Evolutionary conservation across 2,888 invertebrate species (phyloP), one percentile per base, ranked within the genome.

Genomic region (Drosophila ochracea): DNA sequence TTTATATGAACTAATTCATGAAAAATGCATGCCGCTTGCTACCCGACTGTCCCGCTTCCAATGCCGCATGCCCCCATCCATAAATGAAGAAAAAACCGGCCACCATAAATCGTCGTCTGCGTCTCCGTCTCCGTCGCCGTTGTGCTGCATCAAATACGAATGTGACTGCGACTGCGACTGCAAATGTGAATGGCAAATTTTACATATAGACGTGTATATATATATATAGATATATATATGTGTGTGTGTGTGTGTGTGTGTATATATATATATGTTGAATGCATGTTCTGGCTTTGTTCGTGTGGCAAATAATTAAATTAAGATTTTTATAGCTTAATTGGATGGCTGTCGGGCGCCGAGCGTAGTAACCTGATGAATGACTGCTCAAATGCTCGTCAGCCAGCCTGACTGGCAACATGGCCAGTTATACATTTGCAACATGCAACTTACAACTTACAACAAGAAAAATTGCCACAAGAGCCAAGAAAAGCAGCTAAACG

Each of bases 1-100:
- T 85, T 85, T 87, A 85, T 85, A 89, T 89, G 89, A 89, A 85
- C 85, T 85, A 85, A 89, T 87, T 85, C 85, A 85, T 85, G 89
- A 85, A 85, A 85, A 87, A 85, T 85, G 89, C 79, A 89, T 87
- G 89, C 73, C 57, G 75, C 66, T 50, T 52, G 53, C 54, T 43
- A 16, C 31, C 49, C 43, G 47, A 25, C 43, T 16, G 16, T 47
- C 53, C 39, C 43, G 53, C 58, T 63, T 58, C 50, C 67, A 41
- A 59, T 55, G 67, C 66, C 62, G 66, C 43, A 53, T 4, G 49
- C 47, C 50, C 60, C 39, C 28, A 55, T 54, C 50, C 71, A 63
- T 50, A 85, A 86, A 85, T 89, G 89, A 85, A 85, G 89, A 85
- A 84, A 85, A 89, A 85, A 89, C 84, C 76, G 83, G 84, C 80